Evolutionary conservation across 2,888 invertebrate genomes (phyloP).

Genomic region (Augiades crinisus): DNA sequence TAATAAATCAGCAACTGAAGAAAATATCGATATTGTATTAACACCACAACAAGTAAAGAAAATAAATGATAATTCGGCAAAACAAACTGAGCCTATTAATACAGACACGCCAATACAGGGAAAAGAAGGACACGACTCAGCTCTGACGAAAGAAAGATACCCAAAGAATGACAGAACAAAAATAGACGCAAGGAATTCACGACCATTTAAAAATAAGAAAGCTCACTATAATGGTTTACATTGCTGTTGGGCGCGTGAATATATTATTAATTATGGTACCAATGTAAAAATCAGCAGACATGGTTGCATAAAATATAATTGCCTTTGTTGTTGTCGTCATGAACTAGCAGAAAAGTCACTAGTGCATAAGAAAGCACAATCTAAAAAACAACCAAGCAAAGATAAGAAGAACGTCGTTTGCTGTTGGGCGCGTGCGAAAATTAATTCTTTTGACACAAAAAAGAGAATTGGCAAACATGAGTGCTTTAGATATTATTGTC

Average conservation of each 20-base stretch:
- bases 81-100: no score
- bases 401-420: no score
- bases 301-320: conserved; percentile 34
- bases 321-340: conserved; percentile 49
- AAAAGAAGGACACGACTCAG: no score
- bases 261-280: conserved; percentile 18
- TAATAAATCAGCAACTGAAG: conserved; percentile 13
- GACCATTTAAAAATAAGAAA: background rate
- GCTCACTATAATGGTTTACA: conserved; percentile 26
- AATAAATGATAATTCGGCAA: no score
- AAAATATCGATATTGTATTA: conserved; percentile 6
- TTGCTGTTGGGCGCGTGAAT: conserved; percentile 55
- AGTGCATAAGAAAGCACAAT: background rate
- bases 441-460: no score
- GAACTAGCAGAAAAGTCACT: no score
- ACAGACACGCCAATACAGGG: no score
- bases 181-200: background rate
- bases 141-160: no score
- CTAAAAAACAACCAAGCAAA: no score
- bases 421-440: no score
- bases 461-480: no score
- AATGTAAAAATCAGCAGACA: conserved; percentile 20
- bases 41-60: background rate
- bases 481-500: no score
- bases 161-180: conserved; percentile 12